These are phyloP conservation scores for Parotocinclus haroldoi DNA, from an alignment of 2,797 vertebrate genomes.

Conservation along the genomic window DNA sequence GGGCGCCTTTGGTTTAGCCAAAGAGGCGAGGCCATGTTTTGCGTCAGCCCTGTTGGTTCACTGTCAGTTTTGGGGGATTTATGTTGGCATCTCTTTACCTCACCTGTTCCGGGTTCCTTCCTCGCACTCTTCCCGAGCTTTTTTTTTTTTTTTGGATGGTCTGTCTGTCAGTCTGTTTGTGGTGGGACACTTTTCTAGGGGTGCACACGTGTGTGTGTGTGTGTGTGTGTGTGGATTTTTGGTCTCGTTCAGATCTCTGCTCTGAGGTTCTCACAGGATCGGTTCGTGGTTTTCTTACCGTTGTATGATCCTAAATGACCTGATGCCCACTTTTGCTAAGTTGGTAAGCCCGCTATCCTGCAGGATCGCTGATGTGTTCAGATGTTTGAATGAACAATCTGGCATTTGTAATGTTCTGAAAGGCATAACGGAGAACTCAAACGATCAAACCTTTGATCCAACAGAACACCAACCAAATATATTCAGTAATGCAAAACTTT, in stretches of 20 bases:
- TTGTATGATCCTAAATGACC: too few relatives aligned
- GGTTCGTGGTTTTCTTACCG: too few relatives aligned
- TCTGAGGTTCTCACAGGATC: constrained; percentile 14
- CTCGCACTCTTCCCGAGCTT: constrained; percentile 36
- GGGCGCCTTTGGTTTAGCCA: constrained; percentile 34
- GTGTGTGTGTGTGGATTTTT: too few relatives aligned
- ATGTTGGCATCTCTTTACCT: constrained; percentile 30
- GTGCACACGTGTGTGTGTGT: constrained; percentile 13
- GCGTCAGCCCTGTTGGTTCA: constrained; percentile 11
- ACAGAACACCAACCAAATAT: not conserved
- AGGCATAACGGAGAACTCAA: constrained; percentile 2
- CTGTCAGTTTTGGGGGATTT: constrained; percentile 24
- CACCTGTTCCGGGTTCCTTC: constrained; percentile 31
- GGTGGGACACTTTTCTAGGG: constrained; percentile 36
- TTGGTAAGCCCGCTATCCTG: too few relatives aligned
- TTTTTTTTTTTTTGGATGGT: constrained; percentile 35
- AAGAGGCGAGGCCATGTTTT: constrained; percentile 36
- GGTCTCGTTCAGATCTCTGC: constrained; percentile 24
- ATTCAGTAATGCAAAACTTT: not conserved
- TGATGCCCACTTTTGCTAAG: too few relatives aligned
- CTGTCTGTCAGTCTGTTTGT: constrained; percentile 48
- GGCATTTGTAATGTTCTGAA: constrained; percentile 12
- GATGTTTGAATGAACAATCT: too few relatives aligned
- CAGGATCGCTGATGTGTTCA: too few relatives aligned
- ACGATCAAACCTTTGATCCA: not conserved